Evolutionary conservation across 2,113 vertebrate species (phyloP).

Genomic region (Phylloscopus whistleri): DNA sequence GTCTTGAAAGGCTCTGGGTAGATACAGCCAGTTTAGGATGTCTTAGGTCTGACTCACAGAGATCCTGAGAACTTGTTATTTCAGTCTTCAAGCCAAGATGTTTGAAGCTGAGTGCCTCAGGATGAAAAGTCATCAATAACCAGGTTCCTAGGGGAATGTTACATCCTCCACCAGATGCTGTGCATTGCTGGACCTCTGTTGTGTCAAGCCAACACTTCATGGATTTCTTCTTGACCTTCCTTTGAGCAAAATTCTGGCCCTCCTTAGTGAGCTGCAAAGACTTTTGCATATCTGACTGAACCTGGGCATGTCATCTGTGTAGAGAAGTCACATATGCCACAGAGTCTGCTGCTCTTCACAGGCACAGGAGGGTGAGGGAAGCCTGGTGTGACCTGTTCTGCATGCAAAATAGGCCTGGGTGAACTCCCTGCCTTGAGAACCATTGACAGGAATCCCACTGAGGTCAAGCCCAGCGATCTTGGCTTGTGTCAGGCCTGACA

Average conservation of each 20-base stretch:
- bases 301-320: neutral
- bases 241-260: neutral
- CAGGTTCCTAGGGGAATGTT: neutral
- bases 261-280: neutral
- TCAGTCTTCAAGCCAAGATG: neutral
- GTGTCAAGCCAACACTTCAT: neutral
- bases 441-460: accelerated
- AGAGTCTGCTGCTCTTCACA: neutral
- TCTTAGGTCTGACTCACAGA: neutral
- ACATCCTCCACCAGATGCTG: neutral
- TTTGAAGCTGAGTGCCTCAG: neutral
- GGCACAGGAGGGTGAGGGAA: neutral
- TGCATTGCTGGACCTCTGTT: accelerated
- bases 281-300: neutral
- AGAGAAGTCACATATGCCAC: accelerated
- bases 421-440: neutral
- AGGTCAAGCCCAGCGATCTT: neutral
- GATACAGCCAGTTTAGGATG: neutral
- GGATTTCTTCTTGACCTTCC: neutral
- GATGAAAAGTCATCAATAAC: neutral
- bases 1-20: neutral
- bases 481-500: neutral
- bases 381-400: neutral
- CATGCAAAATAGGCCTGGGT: neutral
- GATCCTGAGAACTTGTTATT: neutral